Evolutionary conservation across 2,113 vertebrate genomes (phyloP).

Genomic region (Chaetops frenatus): DNA sequence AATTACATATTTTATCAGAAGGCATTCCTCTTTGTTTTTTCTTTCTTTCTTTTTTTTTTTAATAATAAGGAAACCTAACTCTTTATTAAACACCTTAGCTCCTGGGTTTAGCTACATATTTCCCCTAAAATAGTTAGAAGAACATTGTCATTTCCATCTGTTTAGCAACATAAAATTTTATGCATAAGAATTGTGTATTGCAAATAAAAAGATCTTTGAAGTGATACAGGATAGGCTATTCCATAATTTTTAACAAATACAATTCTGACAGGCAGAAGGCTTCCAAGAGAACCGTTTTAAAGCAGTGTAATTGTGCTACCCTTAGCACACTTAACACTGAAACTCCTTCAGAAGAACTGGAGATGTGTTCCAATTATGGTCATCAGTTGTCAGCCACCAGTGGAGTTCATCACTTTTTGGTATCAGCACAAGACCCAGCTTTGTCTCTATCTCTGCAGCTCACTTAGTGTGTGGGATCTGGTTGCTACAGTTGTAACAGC

Average conservation of each 20-base stretch:
- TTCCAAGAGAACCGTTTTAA: neutral
- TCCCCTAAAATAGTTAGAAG: neutral
- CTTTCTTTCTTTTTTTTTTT: neutral
- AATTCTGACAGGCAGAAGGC: neutral
- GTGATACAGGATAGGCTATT: neutral
- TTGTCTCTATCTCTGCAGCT: neutral
- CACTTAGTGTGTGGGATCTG: neutral
- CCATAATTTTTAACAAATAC: neutral
- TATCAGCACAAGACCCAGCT: neutral
- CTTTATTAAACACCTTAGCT: neutral
- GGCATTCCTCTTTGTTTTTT: no score
- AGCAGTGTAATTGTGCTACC: neutral
- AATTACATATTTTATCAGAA: neutral
- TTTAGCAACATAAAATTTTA: neutral
- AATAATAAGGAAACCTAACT: neutral
- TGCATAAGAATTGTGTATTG: neutral
- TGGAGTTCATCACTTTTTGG: neutral
- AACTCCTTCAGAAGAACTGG: neutral
- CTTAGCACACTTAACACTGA: neutral
- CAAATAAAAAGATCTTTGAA: neutral
- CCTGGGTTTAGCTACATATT: neutral
- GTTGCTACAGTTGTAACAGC: neutral
- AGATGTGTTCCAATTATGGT: neutral
- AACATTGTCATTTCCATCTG: rapidly evolving
- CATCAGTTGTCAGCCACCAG: neutral